Conservation (phyloP, 2,888 invertebrate species). For the Pocota personata region DNA sequence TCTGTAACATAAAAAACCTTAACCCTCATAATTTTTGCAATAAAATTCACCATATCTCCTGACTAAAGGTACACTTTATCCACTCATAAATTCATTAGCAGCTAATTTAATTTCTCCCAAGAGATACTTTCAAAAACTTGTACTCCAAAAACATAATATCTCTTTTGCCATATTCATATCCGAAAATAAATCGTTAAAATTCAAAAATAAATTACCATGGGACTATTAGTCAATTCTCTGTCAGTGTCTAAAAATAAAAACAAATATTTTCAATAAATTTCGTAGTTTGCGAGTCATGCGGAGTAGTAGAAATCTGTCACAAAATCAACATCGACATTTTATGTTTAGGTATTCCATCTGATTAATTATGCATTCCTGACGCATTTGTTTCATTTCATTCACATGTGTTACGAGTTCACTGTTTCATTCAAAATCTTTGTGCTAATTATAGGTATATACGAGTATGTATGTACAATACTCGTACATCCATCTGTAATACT, state of each 20-base stretch:
- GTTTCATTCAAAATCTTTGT: neutral
- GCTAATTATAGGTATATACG: neutral
- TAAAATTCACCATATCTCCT: neutral
- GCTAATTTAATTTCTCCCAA: neutral
- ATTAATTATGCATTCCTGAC: slow-evolving; percentile 12
- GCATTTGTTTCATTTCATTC: neutral
- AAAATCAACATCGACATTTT: neutral
- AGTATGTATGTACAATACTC: too few relatives aligned
- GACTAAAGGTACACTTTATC: neutral
- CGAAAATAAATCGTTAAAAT: slow-evolving; percentile 7
- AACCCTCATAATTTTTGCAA: neutral
- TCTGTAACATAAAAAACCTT: too few relatives aligned
- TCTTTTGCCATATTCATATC: neutral
- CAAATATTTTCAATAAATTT: neutral
- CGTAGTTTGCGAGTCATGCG: neutral
- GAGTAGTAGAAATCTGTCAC: neutral
- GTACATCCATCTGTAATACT: too few relatives aligned
- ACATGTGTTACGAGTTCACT: neutral
- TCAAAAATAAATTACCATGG: neutral
- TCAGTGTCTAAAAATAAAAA: neutral
- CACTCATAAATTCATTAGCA: neutral
- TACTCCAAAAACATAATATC: neutral
- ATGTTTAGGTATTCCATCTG: neutral
- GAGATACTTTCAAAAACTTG: neutral
- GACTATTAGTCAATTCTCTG: neutral